Evolutionary conservation across 2,797 vertebrate genomes (phyloP), one percentile per base, ranked within the genome.

Genomic region (Pempheris klunzingeri): DNA sequence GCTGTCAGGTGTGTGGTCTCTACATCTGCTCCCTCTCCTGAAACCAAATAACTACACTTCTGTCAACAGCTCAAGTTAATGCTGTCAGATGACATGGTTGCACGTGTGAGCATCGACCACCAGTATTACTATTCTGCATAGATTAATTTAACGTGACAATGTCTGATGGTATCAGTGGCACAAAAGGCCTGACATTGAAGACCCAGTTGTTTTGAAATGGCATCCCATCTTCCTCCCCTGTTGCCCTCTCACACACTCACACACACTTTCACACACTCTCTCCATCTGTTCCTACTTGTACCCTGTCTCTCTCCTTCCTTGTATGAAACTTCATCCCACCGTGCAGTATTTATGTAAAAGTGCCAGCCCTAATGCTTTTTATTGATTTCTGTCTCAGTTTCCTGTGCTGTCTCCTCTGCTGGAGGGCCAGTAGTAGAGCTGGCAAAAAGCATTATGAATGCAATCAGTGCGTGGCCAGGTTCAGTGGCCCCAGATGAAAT

Each of bases 311-410:
- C 9, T 71, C 63, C 43, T 69, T 78, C 77, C 73, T 72, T 59
- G 34, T 70, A 74, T 91, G 89, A 87, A 88, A 92, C 80, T 67
- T 73, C 53, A 92, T 84, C 81, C 77, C 76, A 41, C 55, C 44
- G 38, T 57, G 71, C 52, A 47, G 60, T 59, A 52, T 84, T 78
- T 77, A 63, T 79, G 75, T 77, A 34, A 60, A 80, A 78, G 80
- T 78, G 81, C 68, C 69, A 62, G 70, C 9, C 2, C 76, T 92
- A 90, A 92, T 93, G 87, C 87, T 39, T 83, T 73, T 74, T 87
- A 92, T 93, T 86, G 91, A 93, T 92, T 87, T 87, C 43, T 36
- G 54, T 59, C 61, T 80, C 71, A 26, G 50, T 66, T 71, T 88
- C 47, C 70, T 44, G 22, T 41, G 22, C 44, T 46, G 41, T 68